These are phyloP conservation scores for Brachionichthys hirsutus DNA, from an alignment of 2,113 vertebrate genomes.

Conservation along the genomic window DNA sequence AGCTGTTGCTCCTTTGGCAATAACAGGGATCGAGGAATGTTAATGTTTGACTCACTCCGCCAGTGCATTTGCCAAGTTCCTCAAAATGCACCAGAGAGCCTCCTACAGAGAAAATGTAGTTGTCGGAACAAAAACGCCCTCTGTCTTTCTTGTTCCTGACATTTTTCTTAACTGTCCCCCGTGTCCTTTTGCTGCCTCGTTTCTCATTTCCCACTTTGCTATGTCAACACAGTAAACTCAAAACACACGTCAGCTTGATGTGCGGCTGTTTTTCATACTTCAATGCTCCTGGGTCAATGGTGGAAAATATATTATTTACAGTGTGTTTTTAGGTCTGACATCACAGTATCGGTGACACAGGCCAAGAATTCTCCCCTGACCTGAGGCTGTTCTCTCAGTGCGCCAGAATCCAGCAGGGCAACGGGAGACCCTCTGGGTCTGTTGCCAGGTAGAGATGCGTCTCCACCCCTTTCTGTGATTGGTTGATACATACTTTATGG, in stretches of 20 bases:
- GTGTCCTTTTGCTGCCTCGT: conserved; percentile 41
- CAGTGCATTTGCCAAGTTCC: conserved; percentile 41
- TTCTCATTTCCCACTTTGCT: conserved; percentile 26
- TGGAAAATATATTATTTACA: conserved; percentile 4
- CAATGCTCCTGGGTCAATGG: background rate
- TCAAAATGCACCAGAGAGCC: conserved; percentile 48
- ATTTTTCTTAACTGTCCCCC: conserved; percentile 49
- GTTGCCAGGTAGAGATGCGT: conserved; percentile 73
- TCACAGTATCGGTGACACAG: conserved; percentile 17
- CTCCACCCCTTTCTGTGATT: conserved; percentile 74
- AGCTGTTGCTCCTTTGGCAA: conserved; percentile 39
- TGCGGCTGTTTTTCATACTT: conserved; percentile 1
- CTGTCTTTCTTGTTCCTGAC: conserved; percentile 25
- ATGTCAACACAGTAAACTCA: conserved; percentile 36
- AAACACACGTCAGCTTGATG: conserved; percentile 29
- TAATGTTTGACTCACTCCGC: conserved; percentile 58
- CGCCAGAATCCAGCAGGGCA: conserved; percentile 61
- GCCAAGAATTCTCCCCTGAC: conserved; percentile 33
- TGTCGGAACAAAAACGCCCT: conserved; percentile 36
- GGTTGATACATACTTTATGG: conserved; percentile 38
- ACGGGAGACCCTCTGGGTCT: conserved; percentile 44
- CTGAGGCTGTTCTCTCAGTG: conserved; percentile 28
- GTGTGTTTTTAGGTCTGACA: background rate
- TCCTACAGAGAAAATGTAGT: conserved; percentile 50
- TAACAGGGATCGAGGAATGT: conserved; percentile 58